A percentile compares a stretch with the other conserved stretches of the same genome.
Evolutionary conservation across 2,888 invertebrate genomes (phyloP).

Genomic region (Artemia sinica): DNA sequence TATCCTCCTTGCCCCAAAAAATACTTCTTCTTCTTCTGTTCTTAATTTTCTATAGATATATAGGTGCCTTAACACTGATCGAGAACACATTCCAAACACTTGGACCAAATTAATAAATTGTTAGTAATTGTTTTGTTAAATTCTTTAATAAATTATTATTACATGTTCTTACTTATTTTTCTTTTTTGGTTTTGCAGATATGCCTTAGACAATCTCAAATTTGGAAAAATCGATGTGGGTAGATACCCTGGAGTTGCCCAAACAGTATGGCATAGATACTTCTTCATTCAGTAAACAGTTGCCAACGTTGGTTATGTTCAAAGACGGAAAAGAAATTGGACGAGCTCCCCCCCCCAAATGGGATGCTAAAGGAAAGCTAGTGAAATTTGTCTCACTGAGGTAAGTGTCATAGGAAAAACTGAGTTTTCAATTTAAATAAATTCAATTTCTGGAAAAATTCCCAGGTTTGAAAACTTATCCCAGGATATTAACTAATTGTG

Average conservation of each 20-base stretch:
- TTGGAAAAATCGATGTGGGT: conserved; percentile 91
- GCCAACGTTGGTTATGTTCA: conserved; percentile 71
- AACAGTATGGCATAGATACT: conserved; percentile 62
- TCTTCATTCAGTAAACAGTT: conserved; percentile 81
- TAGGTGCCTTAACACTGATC: too few relatives aligned
- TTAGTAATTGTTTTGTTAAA: too few relatives aligned
- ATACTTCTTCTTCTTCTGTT: too few relatives aligned
- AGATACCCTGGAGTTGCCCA: conserved; percentile 51
- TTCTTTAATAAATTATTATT: background rate
- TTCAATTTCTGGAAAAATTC: too few relatives aligned
- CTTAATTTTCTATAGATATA: too few relatives aligned
- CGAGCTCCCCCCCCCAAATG: conserved; percentile 71
- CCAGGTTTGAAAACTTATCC: too few relatives aligned
- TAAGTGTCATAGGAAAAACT: conserved; percentile 30
- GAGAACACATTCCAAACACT: too few relatives aligned
- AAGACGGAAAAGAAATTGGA: conserved; percentile 59
- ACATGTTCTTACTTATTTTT: background rate
- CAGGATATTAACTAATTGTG: too few relatives aligned
- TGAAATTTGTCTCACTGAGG: conserved; percentile 51
- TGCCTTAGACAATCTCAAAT: conserved; percentile 65
- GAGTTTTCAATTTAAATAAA: background rate
- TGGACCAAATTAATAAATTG: too few relatives aligned
- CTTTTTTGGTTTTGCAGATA: conserved; percentile 35
- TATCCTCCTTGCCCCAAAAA: too few relatives aligned
- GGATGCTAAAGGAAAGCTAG: conserved; percentile 60